Evolutionary conservation across 2,797 vertebrate genomes (phyloP).

Genomic region (Loriculus beryllinus): DNA sequence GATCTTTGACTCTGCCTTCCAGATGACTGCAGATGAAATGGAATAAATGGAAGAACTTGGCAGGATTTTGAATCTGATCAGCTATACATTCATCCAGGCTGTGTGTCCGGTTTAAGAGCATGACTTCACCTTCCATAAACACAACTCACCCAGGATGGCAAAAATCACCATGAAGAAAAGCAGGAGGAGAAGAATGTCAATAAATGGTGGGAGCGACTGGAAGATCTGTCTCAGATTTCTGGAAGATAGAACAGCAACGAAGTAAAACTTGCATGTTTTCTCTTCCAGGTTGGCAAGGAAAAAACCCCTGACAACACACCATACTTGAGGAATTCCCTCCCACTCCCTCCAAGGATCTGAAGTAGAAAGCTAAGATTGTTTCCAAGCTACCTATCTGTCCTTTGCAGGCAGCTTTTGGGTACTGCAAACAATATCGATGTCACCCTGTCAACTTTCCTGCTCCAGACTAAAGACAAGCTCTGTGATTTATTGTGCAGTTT

Average conservation of each 20-base stretch:
- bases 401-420: not conserved
- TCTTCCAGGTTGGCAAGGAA: not conserved
- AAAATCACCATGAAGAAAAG: conserved; percentile 99
- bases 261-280: not conserved
- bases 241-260: conserved; percentile 26
- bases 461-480: not conserved
- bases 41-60: not conserved
- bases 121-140: not conserved
- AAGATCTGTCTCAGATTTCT: conserved; percentile 98
- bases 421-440: not conserved
- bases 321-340: not conserved
- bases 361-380: not conserved
- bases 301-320: not conserved
- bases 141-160: conserved; percentile 89
- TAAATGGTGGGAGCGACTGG: conserved; percentile 98
- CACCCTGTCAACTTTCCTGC: not conserved
- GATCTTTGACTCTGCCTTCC: not conserved
- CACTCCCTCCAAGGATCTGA: not conserved
- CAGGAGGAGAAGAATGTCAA: conserved; percentile 94
- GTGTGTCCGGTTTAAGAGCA: not conserved
- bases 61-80: not conserved
- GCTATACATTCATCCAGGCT: not conserved
- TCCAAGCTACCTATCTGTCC: conserved; percentile 6
- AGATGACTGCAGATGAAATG: not conserved
- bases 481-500: not conserved